Percentiles rank a stretch among this genome's conserved stretches.
Conservation (phyloP, 2,113 vertebrate species). For the Oncorhynchus nerka region DNA sequence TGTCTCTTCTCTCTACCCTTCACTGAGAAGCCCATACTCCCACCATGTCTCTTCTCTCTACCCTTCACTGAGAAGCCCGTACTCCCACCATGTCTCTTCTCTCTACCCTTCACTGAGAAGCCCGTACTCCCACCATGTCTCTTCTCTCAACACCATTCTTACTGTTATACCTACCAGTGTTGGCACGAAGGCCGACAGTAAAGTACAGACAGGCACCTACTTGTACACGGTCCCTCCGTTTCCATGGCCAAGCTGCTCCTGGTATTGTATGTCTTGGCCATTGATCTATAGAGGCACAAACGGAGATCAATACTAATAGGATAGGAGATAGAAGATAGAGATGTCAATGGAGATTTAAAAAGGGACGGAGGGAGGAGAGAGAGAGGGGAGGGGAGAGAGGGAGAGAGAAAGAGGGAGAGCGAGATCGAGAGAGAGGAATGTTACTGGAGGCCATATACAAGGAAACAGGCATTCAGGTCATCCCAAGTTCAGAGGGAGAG, state of each 20-base stretch:
- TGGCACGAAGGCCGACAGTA: background rate
- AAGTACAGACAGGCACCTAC: constrained; percentile 76
- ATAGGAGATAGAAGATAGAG: constrained; percentile 65
- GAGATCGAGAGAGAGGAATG: constrained; percentile 78
- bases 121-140: no score
- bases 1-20: no score
- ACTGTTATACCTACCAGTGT: background rate
- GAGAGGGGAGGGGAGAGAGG: constrained; percentile 67
- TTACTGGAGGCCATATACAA: constrained; percentile 68
- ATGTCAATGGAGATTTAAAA: constrained; percentile 64
- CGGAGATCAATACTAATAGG: constrained; percentile 60
- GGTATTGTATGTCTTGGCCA: constrained; percentile 96
- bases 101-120: no score
- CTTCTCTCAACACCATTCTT: background rate
- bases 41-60: no score
- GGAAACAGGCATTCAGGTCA: constrained; percentile 72
- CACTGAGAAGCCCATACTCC: no score
- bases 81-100: no score
- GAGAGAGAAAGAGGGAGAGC: constrained; percentile 16
- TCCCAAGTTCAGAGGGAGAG: constrained; percentile 83
- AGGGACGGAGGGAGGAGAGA: constrained; percentile 71
- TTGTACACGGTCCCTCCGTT: constrained; percentile 98
- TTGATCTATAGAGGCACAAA: constrained; percentile 89
- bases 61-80: no score
- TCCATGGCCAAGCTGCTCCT: constrained; percentile 96